Evolutionary conservation across 2,888 invertebrate genomes (phyloP), one percentile per base, ranked within the genome.

Genomic region (Meteorus cinctellus): DNA sequence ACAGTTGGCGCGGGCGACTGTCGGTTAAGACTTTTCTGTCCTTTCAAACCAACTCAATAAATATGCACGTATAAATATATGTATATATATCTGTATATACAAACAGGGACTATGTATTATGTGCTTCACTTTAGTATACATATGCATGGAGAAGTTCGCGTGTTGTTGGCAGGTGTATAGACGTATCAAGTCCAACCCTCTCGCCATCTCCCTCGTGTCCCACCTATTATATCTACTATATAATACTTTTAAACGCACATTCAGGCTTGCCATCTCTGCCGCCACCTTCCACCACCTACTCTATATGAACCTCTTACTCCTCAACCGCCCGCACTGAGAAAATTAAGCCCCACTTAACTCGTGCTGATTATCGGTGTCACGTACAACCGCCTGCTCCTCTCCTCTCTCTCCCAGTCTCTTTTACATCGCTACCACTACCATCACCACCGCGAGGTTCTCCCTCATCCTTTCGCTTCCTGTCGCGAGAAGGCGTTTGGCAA

Each of bases 311-410:
- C 76, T 77, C 68, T 79, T 78, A 74, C 77, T 74, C 74, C 79
- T 73, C 79, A 72, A 73, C 85, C 87, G 86, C 86, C 86, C 87
- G 86, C 86, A 80, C 86, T 85, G 81, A 83, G 81, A 83, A 84
- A 89, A 88, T 88, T 88, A 88, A 89, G 85, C 84, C 85, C 84
- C 87, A 87, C 87, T 88, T 87, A 86, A 84, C 85, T 83, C 55
- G n/a, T 83, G 82, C 85, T 85, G 86, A 88, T 88, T 87, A 88
- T 88, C 86, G 86, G 86, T 86, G 88, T 88, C 88, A 87, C 88
- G 86, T 88, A 87, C 84, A 81, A 77, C 83, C 80, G 79, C 78
- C 80, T 78, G 81, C 77, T 82, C 73, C 71, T 73, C 72, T 69
- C 70, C 67, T 63, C 78, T 73, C 69, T 69, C 59, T 71, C 48